phyloP scores from a whole-genome alignment of 2,888 invertebrate genomes.

The Tachina fera region DNA sequence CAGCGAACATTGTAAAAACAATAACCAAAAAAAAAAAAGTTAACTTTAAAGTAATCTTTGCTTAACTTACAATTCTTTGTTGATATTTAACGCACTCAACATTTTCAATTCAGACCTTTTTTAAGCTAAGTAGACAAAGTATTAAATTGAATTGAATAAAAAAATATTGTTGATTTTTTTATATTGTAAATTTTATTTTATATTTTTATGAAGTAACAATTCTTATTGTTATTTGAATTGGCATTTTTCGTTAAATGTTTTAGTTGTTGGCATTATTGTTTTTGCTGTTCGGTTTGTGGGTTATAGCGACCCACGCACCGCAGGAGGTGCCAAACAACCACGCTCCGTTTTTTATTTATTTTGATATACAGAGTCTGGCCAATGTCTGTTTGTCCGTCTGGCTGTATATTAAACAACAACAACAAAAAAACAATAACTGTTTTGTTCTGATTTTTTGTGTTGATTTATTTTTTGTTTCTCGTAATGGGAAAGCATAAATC shows the following conservation, averaged over 20 bases:
- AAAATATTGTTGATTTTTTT: conserved; percentile 19
- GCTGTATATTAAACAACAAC: conserved; percentile 32
- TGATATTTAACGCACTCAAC: conserved; percentile 56
- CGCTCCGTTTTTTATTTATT: conserved; percentile 36
- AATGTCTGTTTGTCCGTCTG: conserved; percentile 58
- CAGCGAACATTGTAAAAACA: conserved; percentile 8
- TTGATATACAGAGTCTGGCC: conserved; percentile 53
- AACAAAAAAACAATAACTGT: conserved; percentile 58
- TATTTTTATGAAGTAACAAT: conserved; percentile 64
- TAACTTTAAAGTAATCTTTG: conserved; percentile 31
- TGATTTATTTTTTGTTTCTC: conserved; percentile 32
- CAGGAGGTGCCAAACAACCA: conserved; percentile 69
- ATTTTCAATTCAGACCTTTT: conserved; percentile 30
- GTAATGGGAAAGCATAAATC: conserved; percentile 63
- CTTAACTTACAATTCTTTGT: conserved; percentile 22
- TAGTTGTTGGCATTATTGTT: conserved; percentile 47
- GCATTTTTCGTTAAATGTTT: conserved; percentile 46
- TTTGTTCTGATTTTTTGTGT: conserved; percentile 31
- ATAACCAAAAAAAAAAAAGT: background rate
- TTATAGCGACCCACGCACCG: conserved; percentile 73
- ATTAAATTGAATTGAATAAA: conserved; percentile 18
- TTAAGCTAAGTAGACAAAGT: background rate
- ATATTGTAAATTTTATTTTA: conserved; percentile 40
- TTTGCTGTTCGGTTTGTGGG: conserved; percentile 58
- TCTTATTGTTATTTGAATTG: conserved; percentile 64